Percentiles rank a stretch among this genome's conserved stretches.
Conservation (phyloP, 2,797 vertebrate genomes). For the Masticophis lateralis region DNA sequence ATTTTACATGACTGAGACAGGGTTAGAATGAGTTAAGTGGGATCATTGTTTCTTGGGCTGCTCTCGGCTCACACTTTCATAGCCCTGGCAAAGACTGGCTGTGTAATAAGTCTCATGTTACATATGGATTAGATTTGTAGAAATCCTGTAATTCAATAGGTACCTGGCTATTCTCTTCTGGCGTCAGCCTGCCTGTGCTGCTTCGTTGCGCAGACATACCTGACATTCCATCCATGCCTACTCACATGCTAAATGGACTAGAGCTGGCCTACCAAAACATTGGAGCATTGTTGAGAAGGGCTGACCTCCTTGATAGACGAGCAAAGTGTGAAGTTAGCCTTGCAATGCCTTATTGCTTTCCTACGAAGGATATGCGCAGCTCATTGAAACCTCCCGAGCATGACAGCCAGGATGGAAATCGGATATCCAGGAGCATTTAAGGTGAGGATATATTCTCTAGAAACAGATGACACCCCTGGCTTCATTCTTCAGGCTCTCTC, state of each 20-base stretch:
- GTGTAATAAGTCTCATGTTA: conserved; percentile 84
- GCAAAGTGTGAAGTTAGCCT: conserved; percentile 78
- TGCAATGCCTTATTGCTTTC: conserved; percentile 76
- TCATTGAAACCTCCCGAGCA: conserved; percentile 62
- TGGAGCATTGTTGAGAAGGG: conserved; percentile 75
- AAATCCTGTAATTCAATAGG: conserved; percentile 87
- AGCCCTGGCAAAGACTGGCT: conserved; percentile 74
- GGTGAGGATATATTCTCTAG: conserved; percentile 53
- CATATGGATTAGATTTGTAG: conserved; percentile 85
- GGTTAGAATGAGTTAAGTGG: conserved; percentile 73
- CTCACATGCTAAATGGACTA: conserved; percentile 79
- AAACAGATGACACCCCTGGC: conserved; percentile 35
- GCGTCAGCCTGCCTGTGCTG: conserved; percentile 82
- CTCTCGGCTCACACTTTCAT: conserved; percentile 73
- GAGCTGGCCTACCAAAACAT: conserved; percentile 81
- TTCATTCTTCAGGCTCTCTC: conserved; percentile 37
- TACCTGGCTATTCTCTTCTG: conserved; percentile 84
- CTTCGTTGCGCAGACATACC: conserved; percentile 83
- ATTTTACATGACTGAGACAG: conserved; percentile 60
- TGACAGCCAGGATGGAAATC: conserved; percentile 59
- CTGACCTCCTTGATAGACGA: conserved; percentile 75
- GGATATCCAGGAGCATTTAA: conserved; percentile 56
- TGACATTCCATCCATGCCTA: conserved; percentile 84
- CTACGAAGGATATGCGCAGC: conserved; percentile 59
- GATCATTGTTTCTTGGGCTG: conserved; percentile 70